Evolutionary conservation across 2,797 vertebrate species (phyloP), one percentile per base, ranked within the genome.

Genomic region (Rhinatrema bivittatum): DNA sequence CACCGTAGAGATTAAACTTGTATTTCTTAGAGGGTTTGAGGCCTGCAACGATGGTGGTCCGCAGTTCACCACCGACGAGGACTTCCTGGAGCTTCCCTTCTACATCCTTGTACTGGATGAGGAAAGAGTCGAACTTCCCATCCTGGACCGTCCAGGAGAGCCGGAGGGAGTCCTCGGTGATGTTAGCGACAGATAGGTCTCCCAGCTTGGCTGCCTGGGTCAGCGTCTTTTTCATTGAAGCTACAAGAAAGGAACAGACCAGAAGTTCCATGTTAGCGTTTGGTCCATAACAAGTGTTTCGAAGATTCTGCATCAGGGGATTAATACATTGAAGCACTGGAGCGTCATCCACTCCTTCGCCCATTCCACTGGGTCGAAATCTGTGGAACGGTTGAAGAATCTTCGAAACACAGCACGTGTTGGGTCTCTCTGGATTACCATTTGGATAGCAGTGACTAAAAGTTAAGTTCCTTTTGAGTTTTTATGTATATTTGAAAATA

Each of bases 41-140:
- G 29, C 28, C 50, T n/a, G 34, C 21, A 18, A 68, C 3, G 10
- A 25, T 35, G 33, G 50, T 32, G 16, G 40, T 42, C 0, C 2
- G 42, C 32, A 49, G 44, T 10, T 32, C 53, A n/a, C 56, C 24
- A 0, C 58, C 50, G 4, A 42, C 17, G 0, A 49, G 19, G 4
- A 29, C 19, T 14, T n/a, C 5, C 24, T 25, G 25, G 7, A 5
- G 14, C 5, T n/a, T 33, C 25, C 29, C 32, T 15, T 36, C 36
- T 4, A 29, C 42, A 0, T 62, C 52, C 23, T 20, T 48, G 51
- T 67, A 72, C 26, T 67, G 60, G 28, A 72, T 10, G 26, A 56
- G 5, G 32, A 64, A 72, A 27, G 58, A 51, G 27, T 72, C 55
- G 21, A 66, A 66, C 1, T 59, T 54, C 9, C 67, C 69, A 35